phyloP scores from a whole-genome alignment of 2,888 invertebrate species.

The Agelastica alni region DNA sequence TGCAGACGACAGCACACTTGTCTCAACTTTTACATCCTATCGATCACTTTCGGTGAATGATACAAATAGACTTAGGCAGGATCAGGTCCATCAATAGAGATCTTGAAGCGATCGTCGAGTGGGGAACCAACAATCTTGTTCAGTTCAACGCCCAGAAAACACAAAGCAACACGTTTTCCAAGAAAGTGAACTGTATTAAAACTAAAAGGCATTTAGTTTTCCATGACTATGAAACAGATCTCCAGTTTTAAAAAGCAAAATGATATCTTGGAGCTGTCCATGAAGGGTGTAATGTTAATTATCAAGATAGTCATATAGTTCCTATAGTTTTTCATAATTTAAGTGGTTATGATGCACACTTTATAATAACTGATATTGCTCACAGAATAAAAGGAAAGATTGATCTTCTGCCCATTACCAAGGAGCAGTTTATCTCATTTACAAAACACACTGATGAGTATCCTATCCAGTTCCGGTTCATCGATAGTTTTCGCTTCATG shows the following conservation, averaged over 20 bases:
- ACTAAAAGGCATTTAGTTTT: slow-evolving; percentile 37
- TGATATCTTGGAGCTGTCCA: slow-evolving; percentile 34
- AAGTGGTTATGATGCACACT: slow-evolving; percentile 41
- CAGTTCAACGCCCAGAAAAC: no score
- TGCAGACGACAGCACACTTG: no score
- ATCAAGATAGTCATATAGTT: slow-evolving; percentile 26
- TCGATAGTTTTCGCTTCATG: slow-evolving; percentile 39
- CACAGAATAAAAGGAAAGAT: slow-evolving; percentile 31
- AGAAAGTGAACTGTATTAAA: no score
- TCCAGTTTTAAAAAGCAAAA: slow-evolving; percentile 40
- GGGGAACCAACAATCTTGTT: no score
- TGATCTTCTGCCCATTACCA: slow-evolving; percentile 33
- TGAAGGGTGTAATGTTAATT: slow-evolving; percentile 37
- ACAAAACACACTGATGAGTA: slow-evolving; percentile 31
- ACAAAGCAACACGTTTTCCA: no score
- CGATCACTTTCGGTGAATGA: no score
- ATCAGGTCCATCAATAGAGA: no score
- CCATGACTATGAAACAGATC: slow-evolving; percentile 36
- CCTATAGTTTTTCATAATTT: slow-evolving; percentile 43
- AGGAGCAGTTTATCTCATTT: slow-evolving; percentile 39
- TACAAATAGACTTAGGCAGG: no score
- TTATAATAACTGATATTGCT: slow-evolving; percentile 36
- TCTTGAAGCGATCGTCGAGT: no score
- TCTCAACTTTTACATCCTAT: no score
- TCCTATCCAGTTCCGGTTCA: slow-evolving; percentile 32